These are phyloP conservation scores for Cheilosia grossa DNA, from an alignment of 2,888 invertebrate genomes.

Conservation along the genomic window DNA sequence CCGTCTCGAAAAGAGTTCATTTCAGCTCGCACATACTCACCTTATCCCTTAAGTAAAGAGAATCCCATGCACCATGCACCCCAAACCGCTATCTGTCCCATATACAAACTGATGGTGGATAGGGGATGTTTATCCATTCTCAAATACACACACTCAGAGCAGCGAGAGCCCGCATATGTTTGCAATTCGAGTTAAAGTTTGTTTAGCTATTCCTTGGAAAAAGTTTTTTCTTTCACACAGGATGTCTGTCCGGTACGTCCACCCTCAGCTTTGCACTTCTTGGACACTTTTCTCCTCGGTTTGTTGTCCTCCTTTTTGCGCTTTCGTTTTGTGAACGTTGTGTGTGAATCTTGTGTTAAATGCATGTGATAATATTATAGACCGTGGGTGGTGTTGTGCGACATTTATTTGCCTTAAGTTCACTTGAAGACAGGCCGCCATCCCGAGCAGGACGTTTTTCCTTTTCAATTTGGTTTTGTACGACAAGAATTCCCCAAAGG, in stretches of 20 bases:
- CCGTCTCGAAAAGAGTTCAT: conserved; percentile 59
- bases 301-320: conserved; percentile 39
- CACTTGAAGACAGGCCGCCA: conserved; percentile 25
- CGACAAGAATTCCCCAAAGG: conserved; percentile 60
- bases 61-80: conserved; percentile 47
- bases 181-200: conserved; percentile 73
- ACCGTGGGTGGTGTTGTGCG: conserved; percentile 26
- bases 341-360: conserved; percentile 57
- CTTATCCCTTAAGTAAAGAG: conserved; percentile 61
- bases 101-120: neutral
- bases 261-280: conserved; percentile 27
- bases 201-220: conserved; percentile 43
- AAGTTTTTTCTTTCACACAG: conserved; percentile 56
- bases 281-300: conserved; percentile 61
- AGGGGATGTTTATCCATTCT: conserved; percentile 44
- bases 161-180: conserved; percentile 64
- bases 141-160: conserved; percentile 14
- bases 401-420: conserved; percentile 70
- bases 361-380: conserved; percentile 61
- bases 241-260: conserved; percentile 47
- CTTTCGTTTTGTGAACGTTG: conserved; percentile 59
- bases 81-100: conserved; percentile 1
- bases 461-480: conserved; percentile 64
- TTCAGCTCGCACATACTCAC: conserved; percentile 39
- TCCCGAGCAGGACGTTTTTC: conserved; percentile 12